These are phyloP conservation scores for Ectobius pallidus DNA, from an alignment of 2,888 invertebrate genomes.

Conservation along the genomic window DNA sequence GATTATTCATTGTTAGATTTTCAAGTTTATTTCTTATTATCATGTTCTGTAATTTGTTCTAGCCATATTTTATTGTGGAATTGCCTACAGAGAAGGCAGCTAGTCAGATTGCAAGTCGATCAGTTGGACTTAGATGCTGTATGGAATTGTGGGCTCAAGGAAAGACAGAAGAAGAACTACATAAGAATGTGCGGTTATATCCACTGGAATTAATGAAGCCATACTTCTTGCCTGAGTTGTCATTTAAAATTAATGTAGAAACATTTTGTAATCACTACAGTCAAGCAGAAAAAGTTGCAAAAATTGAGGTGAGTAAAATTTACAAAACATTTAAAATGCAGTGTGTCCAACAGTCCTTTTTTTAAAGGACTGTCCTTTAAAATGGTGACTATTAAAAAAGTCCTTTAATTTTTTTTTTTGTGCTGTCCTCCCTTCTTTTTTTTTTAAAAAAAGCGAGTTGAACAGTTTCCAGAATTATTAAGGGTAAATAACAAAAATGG, in stretches of 20 bases:
- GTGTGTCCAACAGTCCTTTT: too few relatives aligned
- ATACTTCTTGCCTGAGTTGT: slow-evolving; percentile 61
- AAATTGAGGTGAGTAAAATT: slow-evolving; percentile 80
- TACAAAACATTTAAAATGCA: too few relatives aligned
- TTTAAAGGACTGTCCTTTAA: too few relatives aligned
- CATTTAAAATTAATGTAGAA: slow-evolving; percentile 87
- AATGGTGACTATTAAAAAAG: too few relatives aligned
- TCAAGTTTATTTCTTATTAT: too few relatives aligned
- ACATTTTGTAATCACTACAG: slow-evolving; percentile 87
- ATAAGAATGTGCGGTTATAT: slow-evolving; percentile 65
- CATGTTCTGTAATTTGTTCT: neutral
- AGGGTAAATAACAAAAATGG: too few relatives aligned
- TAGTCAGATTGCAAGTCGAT: slow-evolving; percentile 76
- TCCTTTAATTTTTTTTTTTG: too few relatives aligned
- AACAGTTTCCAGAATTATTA: too few relatives aligned
- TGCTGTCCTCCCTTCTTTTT: too few relatives aligned
- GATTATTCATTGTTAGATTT: too few relatives aligned
- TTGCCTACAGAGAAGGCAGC: slow-evolving; percentile 66
- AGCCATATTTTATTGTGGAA: neutral
- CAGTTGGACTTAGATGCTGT: slow-evolving; percentile 77
- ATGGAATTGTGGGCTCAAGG: slow-evolving; percentile 82
- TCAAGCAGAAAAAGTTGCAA: slow-evolving; percentile 79
- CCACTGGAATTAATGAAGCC: slow-evolving; percentile 61
- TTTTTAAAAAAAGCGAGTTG: too few relatives aligned
- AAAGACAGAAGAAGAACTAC: slow-evolving; percentile 63